Evolutionary conservation across 2,797 vertebrate species (phyloP).

Genomic region (Alfaro cultratus): DNA sequence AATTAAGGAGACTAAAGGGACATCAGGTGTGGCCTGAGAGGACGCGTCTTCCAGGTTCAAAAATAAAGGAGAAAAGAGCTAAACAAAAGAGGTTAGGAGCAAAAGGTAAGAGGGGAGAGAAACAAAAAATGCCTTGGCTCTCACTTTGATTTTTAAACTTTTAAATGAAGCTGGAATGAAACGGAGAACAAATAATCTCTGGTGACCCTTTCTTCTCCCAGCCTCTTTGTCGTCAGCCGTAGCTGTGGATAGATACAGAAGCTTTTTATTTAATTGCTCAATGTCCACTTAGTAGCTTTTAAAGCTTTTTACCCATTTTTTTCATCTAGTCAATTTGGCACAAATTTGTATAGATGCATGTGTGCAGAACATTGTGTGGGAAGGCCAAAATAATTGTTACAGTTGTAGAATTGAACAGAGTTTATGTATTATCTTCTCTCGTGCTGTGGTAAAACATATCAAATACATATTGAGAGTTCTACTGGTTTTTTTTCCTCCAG

Average conservation of each 20-base stretch:
- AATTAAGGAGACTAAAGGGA: background rate
- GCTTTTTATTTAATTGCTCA: constrained; percentile 49
- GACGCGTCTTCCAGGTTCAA: background rate
- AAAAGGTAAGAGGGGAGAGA: background rate
- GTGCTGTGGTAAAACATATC: background rate
- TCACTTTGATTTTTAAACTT: constrained; percentile 8
- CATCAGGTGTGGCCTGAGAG: background rate
- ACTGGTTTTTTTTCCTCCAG: background rate
- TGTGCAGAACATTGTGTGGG: constrained; percentile 18
- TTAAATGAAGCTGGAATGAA: constrained; percentile 4
- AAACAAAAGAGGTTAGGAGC: background rate
- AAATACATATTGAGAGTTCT: background rate
- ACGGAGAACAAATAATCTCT: background rate
- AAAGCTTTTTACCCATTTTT: constrained; percentile 35
- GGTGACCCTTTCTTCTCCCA: background rate
- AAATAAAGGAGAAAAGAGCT: background rate
- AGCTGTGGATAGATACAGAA: constrained; percentile 1
- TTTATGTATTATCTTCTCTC: background rate
- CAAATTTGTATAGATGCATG: constrained; percentile 20
- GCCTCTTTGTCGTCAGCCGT: background rate
- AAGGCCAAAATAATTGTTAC: constrained; percentile 18
- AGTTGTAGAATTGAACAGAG: background rate
- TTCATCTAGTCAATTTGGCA: constrained; percentile 31
- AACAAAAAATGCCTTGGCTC: background rate
- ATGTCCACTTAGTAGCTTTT: constrained; percentile 36